These are phyloP conservation scores for Dendrolimus houi DNA, from an alignment of 2,888 invertebrate species.

Conservation along the genomic window DNA sequence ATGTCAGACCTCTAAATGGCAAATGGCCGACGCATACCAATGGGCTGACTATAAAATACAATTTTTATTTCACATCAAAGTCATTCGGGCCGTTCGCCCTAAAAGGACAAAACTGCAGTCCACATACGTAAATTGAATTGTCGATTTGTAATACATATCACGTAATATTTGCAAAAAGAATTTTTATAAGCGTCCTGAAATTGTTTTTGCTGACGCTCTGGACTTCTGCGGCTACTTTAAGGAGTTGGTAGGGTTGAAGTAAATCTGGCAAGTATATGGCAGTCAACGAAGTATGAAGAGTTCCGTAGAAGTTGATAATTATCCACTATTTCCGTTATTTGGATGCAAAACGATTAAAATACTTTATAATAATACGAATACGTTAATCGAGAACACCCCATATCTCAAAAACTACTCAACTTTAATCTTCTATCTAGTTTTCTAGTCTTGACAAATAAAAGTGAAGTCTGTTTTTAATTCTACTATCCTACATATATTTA, in stretches of 20 bases:
- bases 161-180: constrained; percentile 36
- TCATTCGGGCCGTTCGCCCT: constrained; percentile 13
- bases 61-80: constrained; percentile 6
- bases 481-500: too few species aligned
- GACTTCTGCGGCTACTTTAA: constrained; percentile 27
- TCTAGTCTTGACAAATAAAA: too few species aligned
- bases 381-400: too few species aligned
- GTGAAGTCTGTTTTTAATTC: too few species aligned
- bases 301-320: too few species aligned
- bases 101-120: neutral
- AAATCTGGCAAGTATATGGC: neutral
- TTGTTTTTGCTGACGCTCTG: constrained; percentile 25
- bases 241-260: constrained; percentile 1
- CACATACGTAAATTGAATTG: neutral
- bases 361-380: too few species aligned
- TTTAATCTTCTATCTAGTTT: too few species aligned
- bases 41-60: neutral
- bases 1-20: neutral
- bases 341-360: too few species aligned
- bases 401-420: too few species aligned
- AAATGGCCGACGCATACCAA: neutral
- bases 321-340: too few species aligned
- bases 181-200: constrained; percentile 49
- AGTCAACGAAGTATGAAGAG: too few species aligned
- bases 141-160: constrained; percentile 27